Evolutionary conservation across 64 coral and sea anemone species (phyloP).

Genomic region (Pachyseris speciosa): DNA sequence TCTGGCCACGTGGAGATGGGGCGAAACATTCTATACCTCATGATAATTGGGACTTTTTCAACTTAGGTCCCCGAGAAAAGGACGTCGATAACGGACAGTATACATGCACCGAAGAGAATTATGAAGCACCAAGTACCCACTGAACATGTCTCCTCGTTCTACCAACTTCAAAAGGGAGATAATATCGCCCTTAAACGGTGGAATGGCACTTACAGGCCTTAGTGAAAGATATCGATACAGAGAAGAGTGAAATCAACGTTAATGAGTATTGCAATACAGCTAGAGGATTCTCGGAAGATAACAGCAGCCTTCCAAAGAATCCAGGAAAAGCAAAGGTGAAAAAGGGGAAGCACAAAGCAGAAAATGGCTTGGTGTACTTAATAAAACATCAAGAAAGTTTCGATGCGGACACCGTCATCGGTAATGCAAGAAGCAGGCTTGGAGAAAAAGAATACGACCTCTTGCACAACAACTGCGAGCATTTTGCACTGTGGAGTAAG

Average conservation of each 20-base stretch:
- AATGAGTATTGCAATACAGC: slow-evolving; percentile 55
- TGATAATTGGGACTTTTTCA: not conserved
- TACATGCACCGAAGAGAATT: not conserved
- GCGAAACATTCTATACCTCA: too few relatives aligned
- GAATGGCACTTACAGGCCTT: slow-evolving; percentile 34
- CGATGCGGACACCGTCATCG: not conserved
- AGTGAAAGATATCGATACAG: slow-evolving; percentile 36
- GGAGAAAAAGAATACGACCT: slow-evolving; percentile 39
- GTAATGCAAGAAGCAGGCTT: slow-evolving; percentile 15
- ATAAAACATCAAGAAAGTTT: slow-evolving; percentile 36
- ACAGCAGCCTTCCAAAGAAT: too few relatives aligned
- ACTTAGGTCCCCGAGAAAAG: not conserved
- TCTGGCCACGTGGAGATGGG: too few relatives aligned
- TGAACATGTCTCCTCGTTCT: not conserved
- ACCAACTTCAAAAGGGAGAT: not conserved
- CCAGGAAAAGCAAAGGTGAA: not conserved
- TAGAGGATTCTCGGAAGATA: not conserved
- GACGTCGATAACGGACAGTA: not conserved
- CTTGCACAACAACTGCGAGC: slow-evolving; percentile 69
- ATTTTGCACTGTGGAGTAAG: slow-evolving; percentile 71
- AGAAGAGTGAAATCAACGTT: not conserved
- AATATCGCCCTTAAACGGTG: slow-evolving; percentile 34
- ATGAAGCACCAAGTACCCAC: not conserved
- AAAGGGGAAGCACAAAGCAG: not conserved
- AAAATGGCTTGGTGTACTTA: not conserved